Base-by-base conservation (phyloP, 2,113 vertebrate species). In the Pao palembangensis region DNA sequence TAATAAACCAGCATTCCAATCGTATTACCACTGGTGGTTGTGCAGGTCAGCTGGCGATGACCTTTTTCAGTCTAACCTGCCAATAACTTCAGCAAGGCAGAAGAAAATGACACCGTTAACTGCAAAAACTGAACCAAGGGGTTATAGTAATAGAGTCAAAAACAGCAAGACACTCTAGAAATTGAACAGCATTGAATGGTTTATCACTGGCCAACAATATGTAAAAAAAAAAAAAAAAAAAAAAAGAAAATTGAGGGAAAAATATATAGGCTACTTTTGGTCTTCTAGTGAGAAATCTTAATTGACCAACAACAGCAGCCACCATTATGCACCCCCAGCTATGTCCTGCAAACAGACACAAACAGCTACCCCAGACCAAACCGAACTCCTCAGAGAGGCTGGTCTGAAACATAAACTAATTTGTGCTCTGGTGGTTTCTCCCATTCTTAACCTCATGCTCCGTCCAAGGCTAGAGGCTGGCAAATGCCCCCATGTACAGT, bases 321-420 rank as follows among this genome's bases (percentile, higher is more conserved):
- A 13, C 76, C 66, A 68, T 84, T 76, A 79, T 78, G 60, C 63
- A 64, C 75, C 34, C 14, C 67, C 73, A 70, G 57, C 58, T 7
- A 55, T 47, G 23, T 79, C 73, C 61, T 53, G 55, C 69, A 47
- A 58, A 66, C 46, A 73, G 63, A 42, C 60, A 48, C 13, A 41
- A 47, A 69, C 50, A 56, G 58, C 58, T 76, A 61, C 67, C 64
- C 44, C 50, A 60, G 31, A 75, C 71, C 67, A 81, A 81, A 74
- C 74, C 67, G 55, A 19, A 43, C 67, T 73, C 78, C 65, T 76
- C 62, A 58, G 62, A 82, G 77, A 85, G 70, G 55, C 51, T 73
- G 43, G 73, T 82, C 71, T 61, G 68, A 81, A 85, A 82, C 65
- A 69, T 64, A 56, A 82, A 83, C 78, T 71, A 64, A 83, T 87